Base-by-base conservation (phyloP, 2,113 vertebrate species). In the Isurus oxyrinchus region DNA sequence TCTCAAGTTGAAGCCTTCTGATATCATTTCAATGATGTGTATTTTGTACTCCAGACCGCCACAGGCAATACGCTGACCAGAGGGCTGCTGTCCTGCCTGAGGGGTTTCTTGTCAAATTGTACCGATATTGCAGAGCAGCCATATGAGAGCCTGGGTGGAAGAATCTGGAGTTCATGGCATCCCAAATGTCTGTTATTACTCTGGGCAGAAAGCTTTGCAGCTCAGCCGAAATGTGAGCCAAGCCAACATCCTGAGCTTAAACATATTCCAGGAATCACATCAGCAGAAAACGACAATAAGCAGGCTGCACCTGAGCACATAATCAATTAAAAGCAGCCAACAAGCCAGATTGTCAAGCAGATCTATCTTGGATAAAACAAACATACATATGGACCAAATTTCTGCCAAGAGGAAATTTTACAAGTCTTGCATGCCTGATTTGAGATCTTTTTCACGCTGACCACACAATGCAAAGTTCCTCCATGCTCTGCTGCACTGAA, bases 11-110 rank as follows among this genome's bases (percentile, higher is more conserved):
- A 44, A 72, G 66, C 66, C 67, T 53, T 76, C 67, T 72, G 66
- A 76, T 95, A 49, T 19, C 67, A 95, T 95, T 95, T 95, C 67
- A 95, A 76, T 72, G 3, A 95, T 95, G 66, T 55, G 66, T 95
- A 53, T 69, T 72, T 72, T 95, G 94, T 11, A 55, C 27, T 95
- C 69, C 44, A 55, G 23, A 53, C 66, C 16, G 76, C 13, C 94
- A 19, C 44, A 69, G 67, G 44, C 67, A 72, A 35, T 49, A 72
- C 53, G 66, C 63, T 76, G 67, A 95, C 94, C 94, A 72, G 94
- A 95, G 94, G 69, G 49, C 40, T 72, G 66, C 67, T 95, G 67
- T 55, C 94, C 67, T 95, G 67, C 67, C 66, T 13, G 14, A 95
- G 66, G 94, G 67, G 67, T 35, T 69, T 49, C 11, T 31, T 5